Base-by-base conservation (phyloP, 2,888 invertebrate genomes). In the Melinopterus prodromus region DNA sequence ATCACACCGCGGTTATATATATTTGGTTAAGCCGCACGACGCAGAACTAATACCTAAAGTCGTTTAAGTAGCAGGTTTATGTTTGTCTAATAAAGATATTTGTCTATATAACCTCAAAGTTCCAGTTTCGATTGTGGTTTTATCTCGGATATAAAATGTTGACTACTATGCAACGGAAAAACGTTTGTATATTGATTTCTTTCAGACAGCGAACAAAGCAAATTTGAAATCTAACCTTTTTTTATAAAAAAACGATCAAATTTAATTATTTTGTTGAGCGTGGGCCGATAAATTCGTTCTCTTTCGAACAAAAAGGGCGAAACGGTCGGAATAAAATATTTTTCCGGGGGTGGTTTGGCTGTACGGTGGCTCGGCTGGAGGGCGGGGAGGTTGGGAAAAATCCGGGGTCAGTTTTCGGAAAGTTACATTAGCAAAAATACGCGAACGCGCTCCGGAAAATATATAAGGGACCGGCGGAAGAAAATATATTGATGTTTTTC, bases 401-500 rank as follows among this genome's bases (percentile, higher is more conserved):
- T 35, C 26, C 74, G 75, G 36, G 74, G 74, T 78, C 78, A 74
- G 74, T 78, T 78, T 76, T 79, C 71, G 77, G 70, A 71, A 79
- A 74, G 74, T 74, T 74, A 74, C 74, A 74, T 74, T 74, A 74
- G 74, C 74, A 53, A 53, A 53, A 53, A 53, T 74, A n/a, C 74
- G 71, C 71, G 71, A 35, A 16, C 71, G 74, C 74, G 74, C 74
- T 36, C 74, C 36, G 74, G 37, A 74, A 74, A 74, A 74, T 37
- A 37, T 74, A 35, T 37, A 74, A 74, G 37, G 35, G 74, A 35
- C 74, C 53, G 53, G 36, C 38, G 38, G 78, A 37, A 71, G 78
- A 81, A 81, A 81, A 81, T 81, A 80, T 80, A 81, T 81, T 81
- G 81, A 81, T 77, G 81, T 81, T 81, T 78, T 80, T 78, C 76